Evolutionary conservation across 2,888 invertebrate genomes (phyloP).

Genomic region (Zonitis immaculata): DNA sequence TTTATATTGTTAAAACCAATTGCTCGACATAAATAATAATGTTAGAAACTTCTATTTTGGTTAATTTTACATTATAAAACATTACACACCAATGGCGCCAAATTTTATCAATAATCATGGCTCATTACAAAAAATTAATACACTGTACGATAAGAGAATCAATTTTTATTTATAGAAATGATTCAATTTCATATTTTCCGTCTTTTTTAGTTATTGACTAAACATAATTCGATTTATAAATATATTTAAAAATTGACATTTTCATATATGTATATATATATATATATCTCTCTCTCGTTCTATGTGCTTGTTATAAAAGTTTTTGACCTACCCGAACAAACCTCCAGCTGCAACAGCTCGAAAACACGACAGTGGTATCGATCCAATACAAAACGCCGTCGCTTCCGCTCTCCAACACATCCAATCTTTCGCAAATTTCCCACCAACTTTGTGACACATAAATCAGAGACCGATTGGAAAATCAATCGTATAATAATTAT

Average conservation of each 20-base stretch:
- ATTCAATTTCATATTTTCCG: neutral
- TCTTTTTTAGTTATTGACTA: neutral
- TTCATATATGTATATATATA: neutral
- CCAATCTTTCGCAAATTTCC: slow-evolving; percentile 21
- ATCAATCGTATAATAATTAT: slow-evolving; percentile 9
- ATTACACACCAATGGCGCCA: neutral
- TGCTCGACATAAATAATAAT: neutral
- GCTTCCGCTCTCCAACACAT: slow-evolving; percentile 15
- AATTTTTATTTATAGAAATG: neutral
- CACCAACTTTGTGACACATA: slow-evolving; percentile 23
- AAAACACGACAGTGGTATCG: slow-evolving; percentile 10
- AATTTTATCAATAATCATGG: neutral
- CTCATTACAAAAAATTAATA: too few species aligned
- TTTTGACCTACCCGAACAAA: slow-evolving; percentile 23
- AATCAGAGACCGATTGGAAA: slow-evolving; percentile 17
- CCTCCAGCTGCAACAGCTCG: slow-evolving; percentile 17
- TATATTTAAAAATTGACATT: slow-evolving; percentile 1
- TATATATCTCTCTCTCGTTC: too few species aligned
- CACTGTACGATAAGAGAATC: too few species aligned
- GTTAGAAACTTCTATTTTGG: too few species aligned
- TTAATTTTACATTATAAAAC: neutral
- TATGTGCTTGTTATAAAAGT: slow-evolving; percentile 13
- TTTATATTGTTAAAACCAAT: neutral
- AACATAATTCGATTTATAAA: neutral
- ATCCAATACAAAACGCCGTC: slow-evolving; percentile 10